Evolutionary conservation across 2,113 vertebrate species (phyloP), one percentile per base, ranked within the genome.

Genomic region (Tenebrosternarchus preto): DNA sequence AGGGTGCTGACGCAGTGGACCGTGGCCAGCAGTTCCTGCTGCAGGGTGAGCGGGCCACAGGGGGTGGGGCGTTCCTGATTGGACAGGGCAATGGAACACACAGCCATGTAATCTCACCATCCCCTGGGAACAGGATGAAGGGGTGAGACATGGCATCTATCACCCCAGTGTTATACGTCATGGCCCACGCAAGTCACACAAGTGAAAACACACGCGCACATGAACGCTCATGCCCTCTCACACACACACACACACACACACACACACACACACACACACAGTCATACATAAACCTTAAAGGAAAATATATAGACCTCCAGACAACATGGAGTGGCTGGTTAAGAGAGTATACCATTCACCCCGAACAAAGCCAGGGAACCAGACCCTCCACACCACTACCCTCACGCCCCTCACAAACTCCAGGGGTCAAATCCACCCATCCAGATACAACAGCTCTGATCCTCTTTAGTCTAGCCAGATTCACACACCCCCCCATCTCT

Each of bases 161-260:
- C 15, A 29, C 60, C 2, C 63, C 20, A 17, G 15, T 7, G 16
- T n/a, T n/a, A 31, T 5, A 33, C 29, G 31, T 16, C 5, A 1
- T 19, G 29, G 17, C 29, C 27, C 17, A 36, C 3, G n/a, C 19
- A 59, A 86, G 82, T 77, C 83, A 72, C 56, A 80, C 77, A 79
- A 77, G 72, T 61, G 85, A 76, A 81, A n/a, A 73, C 81, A 64
- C 39, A 86, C 87, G n/a, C n/a, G n/a, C n/a, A n/a, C n/a, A n/a
- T n/a, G n/a, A n/a, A n/a, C n/a, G n/a, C n/a, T n/a, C n/a, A n/a
- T n/a, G n/a, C n/a, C n/a, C n/a, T n/a, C n/a, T n/a, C n/a, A n/a
- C n/a, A n/a, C n/a, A n/a, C n/a, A n/a, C n/a, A n/a, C 66, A 31
- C 43, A 33, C 69, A 55, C 69, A 64, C 69, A 63, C 68, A 73